These are phyloP conservation scores for Cinclus cinclus DNA, from an alignment of 2,113 vertebrate genomes.

Conservation along the genomic window DNA sequence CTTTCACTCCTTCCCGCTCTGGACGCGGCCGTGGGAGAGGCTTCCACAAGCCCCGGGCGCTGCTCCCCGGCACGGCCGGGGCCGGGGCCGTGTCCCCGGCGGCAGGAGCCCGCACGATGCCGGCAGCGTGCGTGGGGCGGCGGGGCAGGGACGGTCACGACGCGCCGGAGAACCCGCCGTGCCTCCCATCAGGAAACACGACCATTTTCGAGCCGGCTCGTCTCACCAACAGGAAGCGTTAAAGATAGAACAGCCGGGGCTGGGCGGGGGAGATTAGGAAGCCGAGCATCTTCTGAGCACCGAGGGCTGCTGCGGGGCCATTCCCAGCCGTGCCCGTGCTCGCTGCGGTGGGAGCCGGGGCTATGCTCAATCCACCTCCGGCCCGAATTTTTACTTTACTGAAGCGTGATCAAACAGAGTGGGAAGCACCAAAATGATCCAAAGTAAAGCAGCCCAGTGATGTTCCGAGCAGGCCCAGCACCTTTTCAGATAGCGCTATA, in stretches of 20 bases:
- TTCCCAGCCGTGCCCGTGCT: not conserved
- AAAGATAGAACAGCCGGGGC: constrained; percentile 63
- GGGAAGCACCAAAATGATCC: not conserved
- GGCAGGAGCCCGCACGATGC: constrained; percentile 35
- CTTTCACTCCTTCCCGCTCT: constrained; percentile 62
- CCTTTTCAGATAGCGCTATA: not conserved
- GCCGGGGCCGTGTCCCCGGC: not conserved
- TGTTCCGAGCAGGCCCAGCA: fast-evolving
- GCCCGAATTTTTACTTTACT: fast-evolving
- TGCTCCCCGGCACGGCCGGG: not conserved
- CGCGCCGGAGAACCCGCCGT: not conserved
- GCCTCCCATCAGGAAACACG: constrained; percentile 70
- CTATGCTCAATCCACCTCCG: fast-evolving
- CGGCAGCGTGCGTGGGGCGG: not conserved
- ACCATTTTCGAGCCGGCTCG: constrained; percentile 51
- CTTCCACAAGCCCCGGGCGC: not conserved
- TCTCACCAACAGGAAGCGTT: constrained; percentile 59
- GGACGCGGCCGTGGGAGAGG: constrained; percentile 47
- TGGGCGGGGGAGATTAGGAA: constrained; percentile 50
- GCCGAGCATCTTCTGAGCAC: constrained; percentile 28
- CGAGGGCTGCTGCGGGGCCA: not conserved
- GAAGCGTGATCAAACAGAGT: not conserved
- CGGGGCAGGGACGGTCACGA: constrained; percentile 41
- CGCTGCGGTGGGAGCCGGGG: not conserved
- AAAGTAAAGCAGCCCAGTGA: not conserved